Base-by-base conservation (phyloP, 23 tunicate species). In the Trididemnum miniatum region DNA sequence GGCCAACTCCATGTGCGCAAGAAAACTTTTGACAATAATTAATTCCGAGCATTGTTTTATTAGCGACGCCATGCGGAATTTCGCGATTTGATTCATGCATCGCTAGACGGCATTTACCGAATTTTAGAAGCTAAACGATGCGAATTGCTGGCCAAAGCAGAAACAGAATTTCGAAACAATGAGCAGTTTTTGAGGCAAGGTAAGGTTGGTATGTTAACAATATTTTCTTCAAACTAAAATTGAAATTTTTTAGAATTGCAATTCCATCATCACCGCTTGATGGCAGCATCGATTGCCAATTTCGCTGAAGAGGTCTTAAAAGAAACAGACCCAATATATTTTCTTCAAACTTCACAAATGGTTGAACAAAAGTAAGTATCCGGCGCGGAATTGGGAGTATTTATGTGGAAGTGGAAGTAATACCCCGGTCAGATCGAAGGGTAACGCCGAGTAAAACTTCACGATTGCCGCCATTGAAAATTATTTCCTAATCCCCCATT, bases 101-200 rank as follows among this genome's bases (percentile, higher is more conserved):
- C 94, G 30, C 85, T 89, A 9, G 94, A 89, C 54, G 94, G 77
- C 76, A 83, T 89, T 81, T 86, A 89, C 71, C 82, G 86, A 36
- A 15, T 78, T 34, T 67, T 89, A 52, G 94, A 89, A 38, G 80
- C 80, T 39, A 89, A 89, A 72, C 65, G 94, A 78, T 83, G 78
- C 80, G 88, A 83, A 34, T 71, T 89, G 51, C 77, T 89, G 50
- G 71, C 76, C 23, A 82, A 83, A 67, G 85, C 85, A 1, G 94
- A 89, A 44, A 2, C 27, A 34, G 31, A 37, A n/a, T 60, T 78
- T 62, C 65, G 94, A 27, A 69, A 72, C 1, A 78, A 83, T 31
- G 94, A 89, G 79, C 81, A 83, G 9, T 39, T 32, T 9, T 9
- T 89, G 38, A 54, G 88, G 63, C 84, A 78, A 83, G 87, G 94